Conservation (phyloP, 2,888 invertebrate genomes). For the Caenorhabditis doughertyi region DNA sequence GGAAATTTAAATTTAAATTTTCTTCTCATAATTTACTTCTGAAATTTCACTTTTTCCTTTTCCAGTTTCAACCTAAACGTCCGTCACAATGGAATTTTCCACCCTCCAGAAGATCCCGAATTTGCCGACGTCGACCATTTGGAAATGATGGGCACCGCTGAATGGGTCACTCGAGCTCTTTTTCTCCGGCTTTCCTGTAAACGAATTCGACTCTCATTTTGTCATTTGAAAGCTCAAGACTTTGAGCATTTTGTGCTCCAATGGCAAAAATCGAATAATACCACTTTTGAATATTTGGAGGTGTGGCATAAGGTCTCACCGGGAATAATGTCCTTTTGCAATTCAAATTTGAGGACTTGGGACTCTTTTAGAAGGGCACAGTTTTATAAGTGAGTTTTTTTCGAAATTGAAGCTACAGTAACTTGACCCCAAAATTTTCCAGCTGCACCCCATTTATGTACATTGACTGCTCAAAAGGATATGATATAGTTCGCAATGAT, state of each 20-base stretch:
- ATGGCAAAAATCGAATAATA: not conserved
- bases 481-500: not conserved
- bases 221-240: not conserved
- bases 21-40: not conserved
- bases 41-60: not conserved
- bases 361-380: not conserved
- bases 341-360: not conserved
- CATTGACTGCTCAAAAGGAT: not conserved
- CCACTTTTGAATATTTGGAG: not conserved
- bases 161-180: not conserved
- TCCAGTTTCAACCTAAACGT: not conserved
- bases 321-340: not conserved
- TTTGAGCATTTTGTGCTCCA: not conserved
- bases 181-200: not conserved
- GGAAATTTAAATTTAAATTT: no score
- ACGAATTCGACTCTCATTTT: not conserved
- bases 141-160: not conserved
- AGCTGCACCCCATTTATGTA: not conserved
- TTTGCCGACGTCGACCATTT: not conserved
- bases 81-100: not conserved
- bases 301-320: not conserved
- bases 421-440: not conserved
- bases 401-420: no score
- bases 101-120: not conserved
- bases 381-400: slow-evolving; percentile 14